Base-by-base conservation (phyloP, 2,113 vertebrate genomes). In the Theropithecus gelada region DNA sequence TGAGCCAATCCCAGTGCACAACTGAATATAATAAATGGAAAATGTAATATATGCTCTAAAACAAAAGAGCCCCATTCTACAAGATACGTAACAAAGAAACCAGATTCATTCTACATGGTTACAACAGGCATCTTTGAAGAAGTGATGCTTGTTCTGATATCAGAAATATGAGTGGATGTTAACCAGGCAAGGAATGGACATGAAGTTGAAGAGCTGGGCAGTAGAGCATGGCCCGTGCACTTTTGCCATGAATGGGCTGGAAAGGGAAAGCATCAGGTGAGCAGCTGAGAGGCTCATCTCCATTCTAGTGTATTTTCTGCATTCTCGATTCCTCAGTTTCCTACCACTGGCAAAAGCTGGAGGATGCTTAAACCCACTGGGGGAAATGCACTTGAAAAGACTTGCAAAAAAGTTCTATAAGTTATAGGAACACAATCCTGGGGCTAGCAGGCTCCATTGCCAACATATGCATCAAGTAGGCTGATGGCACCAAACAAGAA, bases 401-500 rank as follows among this genome's bases (percentile, higher is more conserved):
- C 68, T 88, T 48, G 17, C 30, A 59, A 79, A 45, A 94, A 22
- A 23, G 81, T 59, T 76, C 14, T 12, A 30, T 43, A 35, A 66
- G 3, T 90, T 25, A 70, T 0, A 12, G 57, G 40, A 61, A 14
- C 38, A 32, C 12, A n/a, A 80, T 66, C 43, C 70, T 83, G 43
- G 25, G 32, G 3, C 52, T 23, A 68, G 50, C 30, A 68, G 79
- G 50, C 40, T 70, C 68, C 61, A 57, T 79, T 43, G 23, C 20
- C 68, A 76, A 75, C 50, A 91, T 61, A 72, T 92, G 57, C 89
- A 68, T 81, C 79, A 57, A 93, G 80, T 3, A 82, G 45, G 90
- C 38, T 88, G n/a, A 93, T 70, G 78, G 30, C 6, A 85, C 83
- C 50, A 89, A 93, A 96, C 25, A n/a, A 59, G 38, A 92, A 83